Base-by-base conservation (phyloP, 53 echinoderm and acorn worm species). In the Mesocentrotus franciscanus region DNA sequence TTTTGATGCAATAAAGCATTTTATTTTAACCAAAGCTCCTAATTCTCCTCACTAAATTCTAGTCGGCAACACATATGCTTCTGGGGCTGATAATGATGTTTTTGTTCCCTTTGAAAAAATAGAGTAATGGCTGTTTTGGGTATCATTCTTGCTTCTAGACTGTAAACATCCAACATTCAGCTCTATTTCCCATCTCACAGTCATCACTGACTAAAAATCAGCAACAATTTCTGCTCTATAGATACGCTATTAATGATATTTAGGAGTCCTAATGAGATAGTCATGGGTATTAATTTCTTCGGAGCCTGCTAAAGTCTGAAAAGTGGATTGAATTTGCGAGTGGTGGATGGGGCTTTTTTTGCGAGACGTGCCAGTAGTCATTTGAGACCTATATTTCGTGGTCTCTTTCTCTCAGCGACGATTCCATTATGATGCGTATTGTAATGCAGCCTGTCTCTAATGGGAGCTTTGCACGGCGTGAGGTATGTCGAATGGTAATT, bases 211-310 rank as follows among this genome's bases (percentile, higher is more conserved):
- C 11, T 39, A 42, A 81, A 42, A 42, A 36, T 81, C 36, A 13
- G 81, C 34, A 42, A 81, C 42, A 42, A 90, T 58, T 13, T n/a
- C 59, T 90, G 59, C 60, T 90, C 61, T 36, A 60, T 59, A 58
- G 90, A 90, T 90, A 60, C 33, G 59, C 59, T 30, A 29, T 58
- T 90, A 90, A 61, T 90, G 90, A n/a, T 90, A 90, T 90, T 90
- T 90, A 90, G 90, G 29, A 33, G 58, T 15, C 90, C 90, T 90
- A 61, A 90, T 90, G 90, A 90, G 60, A 90, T 90, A 60, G 26
- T 90, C 59, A 90, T 90, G 32, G 90, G 27, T 60, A 90, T 58
- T 90, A 90, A 90, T 90, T 60, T 30, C 27, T 61, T 8, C 13
- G 90, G 90, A 90, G 90, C 90, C 90, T 90, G 58, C 27, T 14